These are phyloP conservation scores for Dicyrtoma fusca DNA, from an alignment of 2,888 invertebrate species.

Conservation along the genomic window DNA sequence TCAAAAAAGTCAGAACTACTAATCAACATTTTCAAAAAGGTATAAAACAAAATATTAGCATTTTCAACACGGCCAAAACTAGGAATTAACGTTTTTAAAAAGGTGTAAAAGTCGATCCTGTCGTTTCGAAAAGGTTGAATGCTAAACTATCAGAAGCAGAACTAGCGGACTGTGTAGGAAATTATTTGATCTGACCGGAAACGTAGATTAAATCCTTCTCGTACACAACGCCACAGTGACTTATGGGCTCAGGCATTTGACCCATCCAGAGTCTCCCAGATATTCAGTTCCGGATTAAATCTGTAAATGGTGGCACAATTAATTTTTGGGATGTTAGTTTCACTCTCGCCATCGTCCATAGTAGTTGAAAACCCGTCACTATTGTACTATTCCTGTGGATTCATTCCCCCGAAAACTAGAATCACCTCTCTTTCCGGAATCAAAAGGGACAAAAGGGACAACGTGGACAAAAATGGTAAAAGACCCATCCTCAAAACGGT, in stretches of 20 bases:
- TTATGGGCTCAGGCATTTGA: constrained; percentile 71
- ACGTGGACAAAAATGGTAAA: background rate
- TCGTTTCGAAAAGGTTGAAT: too few species aligned
- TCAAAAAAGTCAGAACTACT: too few species aligned
- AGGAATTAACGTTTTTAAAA: too few species aligned
- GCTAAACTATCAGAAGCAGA: too few species aligned
- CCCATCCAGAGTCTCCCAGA: constrained; percentile 73
- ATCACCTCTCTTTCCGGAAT: constrained; percentile 67
- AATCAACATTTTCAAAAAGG: too few species aligned
- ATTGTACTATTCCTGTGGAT: constrained; percentile 65
- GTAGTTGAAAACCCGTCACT: too few species aligned
- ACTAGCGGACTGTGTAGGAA: too few species aligned
- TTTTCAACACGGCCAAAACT: too few species aligned
- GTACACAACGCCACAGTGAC: constrained; percentile 64
- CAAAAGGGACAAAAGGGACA: constrained; percentile 67
- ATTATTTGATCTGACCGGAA: constrained; percentile 38
- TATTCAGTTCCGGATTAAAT: constrained; percentile 64
- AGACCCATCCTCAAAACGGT: constrained; percentile 2
- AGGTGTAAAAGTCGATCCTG: too few species aligned
- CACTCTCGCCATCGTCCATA: too few species aligned
- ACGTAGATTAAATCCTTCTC: constrained; percentile 22
- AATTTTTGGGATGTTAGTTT: constrained; percentile 61
- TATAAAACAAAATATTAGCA: too few species aligned
- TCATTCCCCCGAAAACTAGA: constrained; percentile 71
- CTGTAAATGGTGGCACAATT: constrained; percentile 67